A percentile compares a stretch with the other conserved stretches of the same genome.
These are phyloP conservation scores for Setophaga petechia DNA, from an alignment of 2,113 vertebrate species.

Conservation along the genomic window DNA sequence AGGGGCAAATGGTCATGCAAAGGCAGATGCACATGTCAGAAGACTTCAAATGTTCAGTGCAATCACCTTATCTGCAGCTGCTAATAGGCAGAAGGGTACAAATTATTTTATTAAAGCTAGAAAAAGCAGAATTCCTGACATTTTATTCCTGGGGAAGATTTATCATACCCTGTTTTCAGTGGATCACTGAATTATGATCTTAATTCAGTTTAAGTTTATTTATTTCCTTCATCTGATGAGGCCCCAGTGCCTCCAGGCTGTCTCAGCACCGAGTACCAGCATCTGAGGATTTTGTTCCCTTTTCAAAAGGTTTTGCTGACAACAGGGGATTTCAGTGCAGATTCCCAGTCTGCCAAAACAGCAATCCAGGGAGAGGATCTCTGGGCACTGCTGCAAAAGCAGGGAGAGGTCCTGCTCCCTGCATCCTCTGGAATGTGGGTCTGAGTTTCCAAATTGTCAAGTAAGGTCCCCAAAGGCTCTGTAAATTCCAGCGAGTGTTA, in stretches of 20 bases:
- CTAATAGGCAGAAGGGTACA: not conserved
- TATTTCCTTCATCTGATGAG: not conserved
- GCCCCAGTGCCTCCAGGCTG: not conserved
- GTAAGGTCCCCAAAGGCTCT: not conserved
- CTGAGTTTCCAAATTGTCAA: not conserved
- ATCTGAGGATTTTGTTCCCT: not conserved
- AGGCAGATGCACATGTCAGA: not conserved
- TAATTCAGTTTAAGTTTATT: not conserved
- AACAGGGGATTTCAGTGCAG: not conserved
- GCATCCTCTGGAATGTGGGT: not conserved
- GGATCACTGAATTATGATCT: not conserved
- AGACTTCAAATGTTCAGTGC: not conserved
- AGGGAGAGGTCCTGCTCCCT: not conserved
- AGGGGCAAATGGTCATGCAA: no score
- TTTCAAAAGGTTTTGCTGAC: not conserved
- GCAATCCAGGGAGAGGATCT: not conserved
- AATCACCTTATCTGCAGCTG: not conserved
- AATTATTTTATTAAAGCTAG: not conserved
- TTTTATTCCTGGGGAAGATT: not conserved
- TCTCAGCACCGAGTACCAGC: rapidly evolving
- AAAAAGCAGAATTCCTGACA: not conserved
- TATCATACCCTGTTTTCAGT: not conserved
- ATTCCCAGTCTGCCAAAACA: not conserved
- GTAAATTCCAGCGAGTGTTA: not conserved
- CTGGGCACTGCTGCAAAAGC: not conserved